Percentiles rank a stretch among this genome's conserved stretches.
phyloP scores from a whole-genome alignment of 1,140 invertebrate species.

The Aphis craccivora region DNA sequence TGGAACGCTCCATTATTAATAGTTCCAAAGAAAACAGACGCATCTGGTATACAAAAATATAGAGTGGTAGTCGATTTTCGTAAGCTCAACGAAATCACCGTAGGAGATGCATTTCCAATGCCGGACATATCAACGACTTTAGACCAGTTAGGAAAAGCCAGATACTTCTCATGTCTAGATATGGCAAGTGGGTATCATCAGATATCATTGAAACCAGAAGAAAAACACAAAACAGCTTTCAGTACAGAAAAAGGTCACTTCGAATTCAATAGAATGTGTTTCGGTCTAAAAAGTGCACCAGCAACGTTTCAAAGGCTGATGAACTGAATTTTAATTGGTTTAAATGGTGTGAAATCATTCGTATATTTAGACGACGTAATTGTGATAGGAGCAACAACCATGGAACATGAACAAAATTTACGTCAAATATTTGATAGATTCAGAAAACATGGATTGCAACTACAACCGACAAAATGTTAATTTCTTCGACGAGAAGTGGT shows the following conservation, averaged over 20 bases:
- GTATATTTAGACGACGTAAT: constrained; percentile 58
- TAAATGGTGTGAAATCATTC: neutral
- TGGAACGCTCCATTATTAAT: constrained; percentile 60
- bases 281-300: constrained; percentile 65
- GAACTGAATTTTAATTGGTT: neutral
- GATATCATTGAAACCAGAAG: constrained; percentile 63
- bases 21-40: constrained; percentile 61
- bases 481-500: too few species aligned
- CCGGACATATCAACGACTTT: constrained; percentile 66
- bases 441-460: too few species aligned
- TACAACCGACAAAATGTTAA: too few species aligned
- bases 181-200: constrained; percentile 67
- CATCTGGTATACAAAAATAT: constrained; percentile 59
- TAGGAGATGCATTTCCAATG: constrained; percentile 65
- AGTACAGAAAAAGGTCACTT: constrained; percentile 63
- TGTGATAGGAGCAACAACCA: neutral
- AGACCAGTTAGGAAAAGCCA: constrained; percentile 63
- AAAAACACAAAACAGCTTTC: constrained; percentile 66
- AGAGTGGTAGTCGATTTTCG: constrained; percentile 61
- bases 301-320: constrained; percentile 65
- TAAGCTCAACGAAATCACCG: constrained; percentile 60
- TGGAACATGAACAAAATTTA: constrained; percentile 23
- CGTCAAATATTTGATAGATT: too few species aligned
- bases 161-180: constrained; percentile 66
- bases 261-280: constrained; percentile 64